A percentile compares a stretch with the other conserved stretches of the same genome.
These are phyloP conservation scores for Choreutis nemorana DNA, from an alignment of 2,888 invertebrate species.

Conservation along the genomic window DNA sequence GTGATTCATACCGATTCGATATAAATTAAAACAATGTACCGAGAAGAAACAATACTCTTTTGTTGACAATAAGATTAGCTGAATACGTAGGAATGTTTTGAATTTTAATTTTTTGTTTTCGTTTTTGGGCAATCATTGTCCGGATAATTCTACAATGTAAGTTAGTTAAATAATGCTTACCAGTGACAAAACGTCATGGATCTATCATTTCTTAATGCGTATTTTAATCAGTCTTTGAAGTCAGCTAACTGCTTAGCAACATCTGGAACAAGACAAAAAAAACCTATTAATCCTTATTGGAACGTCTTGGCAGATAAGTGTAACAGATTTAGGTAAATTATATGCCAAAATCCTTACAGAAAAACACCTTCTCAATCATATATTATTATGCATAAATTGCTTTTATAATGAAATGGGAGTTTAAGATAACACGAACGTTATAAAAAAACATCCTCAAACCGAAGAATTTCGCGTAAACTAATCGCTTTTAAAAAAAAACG, in stretches of 20 bases:
- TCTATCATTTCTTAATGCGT: slow-evolving; percentile 44
- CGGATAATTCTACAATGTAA: slow-evolving; percentile 15
- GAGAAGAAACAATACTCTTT: slow-evolving; percentile 57
- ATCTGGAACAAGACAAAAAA: slow-evolving; percentile 46
- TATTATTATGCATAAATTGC: slow-evolving; percentile 33
- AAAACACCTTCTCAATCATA: slow-evolving; percentile 17
- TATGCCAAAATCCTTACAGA: slow-evolving; percentile 9
- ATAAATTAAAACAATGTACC: slow-evolving; percentile 59
- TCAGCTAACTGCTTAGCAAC: slow-evolving; percentile 34
- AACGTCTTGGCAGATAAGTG: slow-evolving; percentile 17
- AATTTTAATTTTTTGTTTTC: slow-evolving; percentile 47
- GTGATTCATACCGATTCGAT: slow-evolving; percentile 55
- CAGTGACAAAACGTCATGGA: slow-evolving; percentile 38
- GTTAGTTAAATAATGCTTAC: slow-evolving; percentile 21
- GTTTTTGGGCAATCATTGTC: slow-evolving; percentile 58
- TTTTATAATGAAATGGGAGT: slow-evolving; percentile 33
- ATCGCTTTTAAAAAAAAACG: slow-evolving; percentile 32
- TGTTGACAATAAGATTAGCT: slow-evolving; percentile 62
- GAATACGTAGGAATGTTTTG: slow-evolving; percentile 61
- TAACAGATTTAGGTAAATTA: slow-evolving; percentile 11
- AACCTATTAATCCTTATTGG: background rate
- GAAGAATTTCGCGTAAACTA: slow-evolving; percentile 46
- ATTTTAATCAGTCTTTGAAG: slow-evolving; percentile 52
- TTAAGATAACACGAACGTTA: slow-evolving; percentile 20
- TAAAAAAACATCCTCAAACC: slow-evolving; percentile 36